Base-by-base conservation (phyloP, 2,113 vertebrate genomes). In the Hyaena hyaena region DNA sequence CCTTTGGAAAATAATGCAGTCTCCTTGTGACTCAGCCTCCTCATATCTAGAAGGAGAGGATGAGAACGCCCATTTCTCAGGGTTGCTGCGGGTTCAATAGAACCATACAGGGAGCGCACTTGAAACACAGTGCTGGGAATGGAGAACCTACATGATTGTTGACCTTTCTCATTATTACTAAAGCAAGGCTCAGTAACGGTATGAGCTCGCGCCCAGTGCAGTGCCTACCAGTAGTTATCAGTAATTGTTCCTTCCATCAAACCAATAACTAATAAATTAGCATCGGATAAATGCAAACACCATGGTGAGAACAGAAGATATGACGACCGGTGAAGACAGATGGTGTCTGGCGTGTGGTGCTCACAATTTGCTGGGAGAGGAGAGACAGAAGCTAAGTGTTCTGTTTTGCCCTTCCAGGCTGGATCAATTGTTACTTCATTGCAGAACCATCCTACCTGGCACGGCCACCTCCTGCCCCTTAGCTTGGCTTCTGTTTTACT, bases 401-500 rank as follows among this genome's bases (percentile, higher is more conserved):
- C 23, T 19, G 9, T 58, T 21, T n/a, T 4, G 21, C 35, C 61
- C 74, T 79, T 31, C n/a, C 16, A 12, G 19, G 33, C 28, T 35
- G 55, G 50, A 5, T 12, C 80, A 21, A n/a, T 5, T 2, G 35
- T n/a, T 26, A 23, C 21, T 19, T 39, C 69, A 23, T 33, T n/a
- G 58, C 5, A 28, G 53, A 93, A 61, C 15, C 33, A 19, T 48
- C 4, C 28, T 68, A 6, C 6, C 33, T 39, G 10, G 28, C 4
- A 1, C 1, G 4, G 48, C 28, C 2, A 0, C 31, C 6, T 35
- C 50, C 7, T 28, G 19, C 39, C 76, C 50, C 31, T 31, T 6
- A 0, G 4, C 16, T 2, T 4, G 7, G 24, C 4, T 14, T 4
- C 17, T 23, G 5, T 16, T 23, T n/a, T 4, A 0, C 39, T 68